phyloP scores from a whole-genome alignment of 2,797 vertebrate species.

The Micromesistius poutassou region DNA sequence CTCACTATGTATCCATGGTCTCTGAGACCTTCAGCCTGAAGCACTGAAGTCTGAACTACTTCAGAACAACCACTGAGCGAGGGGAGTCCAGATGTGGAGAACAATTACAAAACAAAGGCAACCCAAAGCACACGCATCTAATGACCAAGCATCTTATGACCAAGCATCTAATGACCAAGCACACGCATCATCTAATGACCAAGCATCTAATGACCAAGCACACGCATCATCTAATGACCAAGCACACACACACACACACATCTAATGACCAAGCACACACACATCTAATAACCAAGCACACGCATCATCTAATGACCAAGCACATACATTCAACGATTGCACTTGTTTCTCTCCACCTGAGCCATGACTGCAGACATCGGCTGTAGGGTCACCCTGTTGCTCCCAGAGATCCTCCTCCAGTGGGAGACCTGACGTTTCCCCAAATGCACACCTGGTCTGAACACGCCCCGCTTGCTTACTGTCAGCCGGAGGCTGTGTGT shows the following conservation, averaged over 20 bases:
- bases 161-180: slow-evolving; percentile 11
- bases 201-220: too few relatives aligned
- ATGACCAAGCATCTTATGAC: not conserved
- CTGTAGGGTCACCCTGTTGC: slow-evolving; percentile 55
- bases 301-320: too few relatives aligned
- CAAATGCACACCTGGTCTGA: slow-evolving; percentile 58
- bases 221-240: too few relatives aligned
- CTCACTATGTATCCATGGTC: not conserved
- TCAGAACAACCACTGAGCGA: not conserved
- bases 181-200: too few relatives aligned
- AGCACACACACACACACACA: slow-evolving; percentile 16
- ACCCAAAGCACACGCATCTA: not conserved
- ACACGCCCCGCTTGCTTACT: slow-evolving; percentile 49
- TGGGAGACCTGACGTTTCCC: slow-evolving; percentile 39
- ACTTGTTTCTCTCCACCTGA: slow-evolving; percentile 39
- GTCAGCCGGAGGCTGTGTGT: slow-evolving; percentile 33
- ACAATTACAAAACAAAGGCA: not conserved
- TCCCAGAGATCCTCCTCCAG: slow-evolving; percentile 38
- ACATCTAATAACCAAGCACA: too few relatives aligned
- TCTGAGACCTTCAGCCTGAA: not conserved
- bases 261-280: not conserved
- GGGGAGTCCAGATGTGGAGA: not conserved
- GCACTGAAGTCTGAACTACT: not conserved
- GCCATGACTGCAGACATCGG: slow-evolving; percentile 64
- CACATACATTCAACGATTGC: slow-evolving; percentile 30